Evolutionary conservation across 2,113 vertebrate genomes (phyloP), one percentile per base, ranked within the genome.

Genomic region (Morphnarchus princeps): DNA sequence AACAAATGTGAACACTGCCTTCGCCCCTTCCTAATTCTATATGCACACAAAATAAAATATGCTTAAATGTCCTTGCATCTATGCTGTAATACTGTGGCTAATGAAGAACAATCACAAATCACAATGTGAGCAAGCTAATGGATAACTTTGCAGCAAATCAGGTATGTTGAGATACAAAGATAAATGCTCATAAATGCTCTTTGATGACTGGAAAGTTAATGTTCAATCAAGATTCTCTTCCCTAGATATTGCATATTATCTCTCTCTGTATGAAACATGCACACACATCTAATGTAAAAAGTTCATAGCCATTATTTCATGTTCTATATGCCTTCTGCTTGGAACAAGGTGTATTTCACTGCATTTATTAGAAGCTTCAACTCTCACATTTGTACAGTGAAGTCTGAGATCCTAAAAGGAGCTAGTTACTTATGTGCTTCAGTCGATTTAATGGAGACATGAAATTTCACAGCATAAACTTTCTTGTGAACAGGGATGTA

Each of bases 101-200:
- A 96, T 87, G 78, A 91, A 96, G 22, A 96, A 66, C 36, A 74
- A 74, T 86, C 57, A 93, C 67, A 88, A 97, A 93, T 40, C 34
- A 92, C 16, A 84, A 32, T 31, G 18, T 81, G 93, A 93, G 55
- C 18, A 54, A 52, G 26, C 5, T 93, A 87, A 96, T 87, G 58
- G 93, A 97, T 87, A 95, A 52, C 59, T 93, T 80, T 86, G 47
- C 32, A 91, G 70, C 45, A 97, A 92, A 69, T 92, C 49, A 95
- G 4, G 79, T 84, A 52, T 70, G 36, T 65, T 89, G 72, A 63
- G 54, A 42, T 70, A 87, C 78, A 92, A 96, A 96, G 52, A 94
- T n/a, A 63, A 84, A 91, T 89, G 31, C 21, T 83, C 17, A 93
- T 66, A 93, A 89, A 86, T 80, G 52, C 16, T 78, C 47, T 91